A percentile compares a stretch with the other conserved stretches of the same genome.
Conservation (phyloP, 2,797 vertebrate species). For the Otus scops region DNA sequence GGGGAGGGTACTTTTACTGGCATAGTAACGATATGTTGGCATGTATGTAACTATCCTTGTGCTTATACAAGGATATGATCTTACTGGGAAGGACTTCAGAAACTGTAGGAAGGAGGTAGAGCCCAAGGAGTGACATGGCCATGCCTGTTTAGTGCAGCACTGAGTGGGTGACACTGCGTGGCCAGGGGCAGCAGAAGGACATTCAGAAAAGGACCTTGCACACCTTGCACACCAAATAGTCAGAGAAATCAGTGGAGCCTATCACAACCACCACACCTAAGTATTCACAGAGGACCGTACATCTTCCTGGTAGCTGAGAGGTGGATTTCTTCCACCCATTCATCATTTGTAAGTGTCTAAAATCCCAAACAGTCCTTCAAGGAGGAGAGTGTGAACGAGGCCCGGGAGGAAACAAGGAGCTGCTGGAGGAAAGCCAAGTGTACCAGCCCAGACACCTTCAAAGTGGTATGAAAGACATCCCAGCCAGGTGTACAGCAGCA, state of each 20-base stretch:
- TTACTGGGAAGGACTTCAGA: background rate
- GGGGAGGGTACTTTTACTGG: background rate
- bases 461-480: slow-evolving; percentile 39
- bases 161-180: background rate
- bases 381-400: slow-evolving; percentile 25
- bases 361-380: slow-evolving; percentile 62
- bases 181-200: background rate
- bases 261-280: background rate
- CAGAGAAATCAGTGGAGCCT: background rate
- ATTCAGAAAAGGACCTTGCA: background rate
- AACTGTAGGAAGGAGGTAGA: background rate
- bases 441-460: slow-evolving; percentile 15
- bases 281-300: background rate
- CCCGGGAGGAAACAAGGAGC: slow-evolving; percentile 46
- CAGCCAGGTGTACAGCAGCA: background rate
- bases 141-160: background rate
- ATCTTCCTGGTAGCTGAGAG: slow-evolving; percentile 11
- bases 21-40: background rate
- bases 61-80: background rate
- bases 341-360: slow-evolving; percentile 34
- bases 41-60: background rate
- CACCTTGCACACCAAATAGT: background rate
- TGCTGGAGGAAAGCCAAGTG: slow-evolving; percentile 55
- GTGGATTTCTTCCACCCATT: slow-evolving; percentile 32
- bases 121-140: rapidly evolving